Evolutionary conservation across 2,113 vertebrate species (phyloP).

Genomic region (Podarcis cretensis): DNA sequence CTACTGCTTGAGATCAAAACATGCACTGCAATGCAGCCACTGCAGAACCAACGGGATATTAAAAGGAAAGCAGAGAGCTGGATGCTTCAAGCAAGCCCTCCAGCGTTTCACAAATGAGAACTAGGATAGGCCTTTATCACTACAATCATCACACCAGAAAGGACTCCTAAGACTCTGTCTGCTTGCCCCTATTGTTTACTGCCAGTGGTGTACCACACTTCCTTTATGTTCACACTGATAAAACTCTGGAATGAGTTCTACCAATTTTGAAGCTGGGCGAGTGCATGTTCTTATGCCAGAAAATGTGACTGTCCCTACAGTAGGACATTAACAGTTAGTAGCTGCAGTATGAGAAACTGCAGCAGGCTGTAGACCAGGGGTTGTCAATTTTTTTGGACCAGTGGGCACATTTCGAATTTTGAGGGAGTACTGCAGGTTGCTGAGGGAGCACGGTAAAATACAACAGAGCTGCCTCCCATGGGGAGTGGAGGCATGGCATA

Average conservation of each 20-base stretch:
- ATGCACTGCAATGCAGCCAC: not conserved
- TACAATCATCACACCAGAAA: not conserved
- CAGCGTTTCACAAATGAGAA: not conserved
- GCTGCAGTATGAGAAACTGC: not conserved
- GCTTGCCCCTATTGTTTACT: not conserved
- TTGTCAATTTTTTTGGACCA: too few species aligned
- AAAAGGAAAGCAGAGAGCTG: not conserved
- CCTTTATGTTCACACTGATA: not conserved
- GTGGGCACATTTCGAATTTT: too few species aligned
- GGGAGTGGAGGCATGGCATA: too few species aligned
- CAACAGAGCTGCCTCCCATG: too few species aligned
- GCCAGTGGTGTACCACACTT: not conserved
- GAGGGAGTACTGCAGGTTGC: too few species aligned
- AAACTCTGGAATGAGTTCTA: not conserved
- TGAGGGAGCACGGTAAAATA: rapidly evolving
- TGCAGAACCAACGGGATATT: not conserved
- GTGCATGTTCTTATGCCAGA: too few species aligned
- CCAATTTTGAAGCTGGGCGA: not conserved
- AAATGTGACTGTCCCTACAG: not conserved
- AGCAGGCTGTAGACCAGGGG: not conserved
- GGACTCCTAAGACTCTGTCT: not conserved
- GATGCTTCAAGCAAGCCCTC: not conserved
- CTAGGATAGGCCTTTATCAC: too few species aligned
- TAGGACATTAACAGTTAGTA: not conserved
- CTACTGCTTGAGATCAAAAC: not conserved